Evolutionary conservation across 2,113 vertebrate species (phyloP).

Genomic region (Alligator sinensis): DNA sequence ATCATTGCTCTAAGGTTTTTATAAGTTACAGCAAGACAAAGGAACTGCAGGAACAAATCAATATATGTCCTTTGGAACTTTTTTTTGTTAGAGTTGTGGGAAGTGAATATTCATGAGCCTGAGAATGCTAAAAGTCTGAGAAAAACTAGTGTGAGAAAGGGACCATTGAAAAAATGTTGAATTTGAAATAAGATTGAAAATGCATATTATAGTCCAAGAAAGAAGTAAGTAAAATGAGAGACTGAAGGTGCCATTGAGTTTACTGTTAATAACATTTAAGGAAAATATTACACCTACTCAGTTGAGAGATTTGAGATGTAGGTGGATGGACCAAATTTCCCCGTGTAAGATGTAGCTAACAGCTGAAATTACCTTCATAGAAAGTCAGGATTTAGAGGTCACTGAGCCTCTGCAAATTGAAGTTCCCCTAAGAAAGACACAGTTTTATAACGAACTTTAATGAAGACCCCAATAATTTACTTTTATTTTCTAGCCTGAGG

Average conservation of each 20-base stretch:
- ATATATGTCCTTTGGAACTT: not conserved
- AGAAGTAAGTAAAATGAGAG: not conserved
- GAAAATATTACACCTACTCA: not conserved
- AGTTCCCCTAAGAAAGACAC: not conserved
- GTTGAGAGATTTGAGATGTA: accelerated
- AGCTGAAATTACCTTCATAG: not conserved
- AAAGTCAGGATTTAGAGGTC: accelerated
- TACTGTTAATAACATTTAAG: not conserved
- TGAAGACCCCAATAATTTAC: not conserved
- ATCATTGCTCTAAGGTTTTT: not conserved
- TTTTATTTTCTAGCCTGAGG: not conserved
- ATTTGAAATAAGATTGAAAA: not conserved
- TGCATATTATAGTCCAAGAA: accelerated
- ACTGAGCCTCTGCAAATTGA: not conserved
- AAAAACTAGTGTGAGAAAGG: not conserved
- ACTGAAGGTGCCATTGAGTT: not conserved
- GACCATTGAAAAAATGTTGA: not conserved
- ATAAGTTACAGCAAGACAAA: not conserved
- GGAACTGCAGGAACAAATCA: not conserved
- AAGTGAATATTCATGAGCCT: not conserved
- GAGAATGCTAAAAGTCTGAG: not conserved
- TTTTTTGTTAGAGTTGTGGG: not conserved
- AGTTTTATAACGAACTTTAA: not conserved
- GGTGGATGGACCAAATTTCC: not conserved
- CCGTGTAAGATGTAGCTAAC: accelerated